These are phyloP conservation scores for Pyrgilauda ruficollis DNA, from an alignment of 2,113 vertebrate genomes.

Conservation along the genomic window DNA sequence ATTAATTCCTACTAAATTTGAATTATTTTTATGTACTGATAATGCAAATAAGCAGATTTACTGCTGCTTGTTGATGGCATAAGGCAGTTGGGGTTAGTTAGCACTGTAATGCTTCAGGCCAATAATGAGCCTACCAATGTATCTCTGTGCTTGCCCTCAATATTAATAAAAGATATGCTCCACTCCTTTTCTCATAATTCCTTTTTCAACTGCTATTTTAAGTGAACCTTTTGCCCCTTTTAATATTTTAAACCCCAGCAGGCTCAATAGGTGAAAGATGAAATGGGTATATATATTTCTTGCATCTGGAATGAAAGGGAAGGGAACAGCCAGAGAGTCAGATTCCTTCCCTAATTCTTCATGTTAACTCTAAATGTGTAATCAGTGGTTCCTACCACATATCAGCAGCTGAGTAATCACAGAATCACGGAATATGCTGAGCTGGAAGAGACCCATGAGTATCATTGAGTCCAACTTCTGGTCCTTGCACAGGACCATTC, in stretches of 20 bases:
- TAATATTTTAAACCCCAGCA: neutral
- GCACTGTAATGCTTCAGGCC: neutral
- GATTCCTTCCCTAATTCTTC: neutral
- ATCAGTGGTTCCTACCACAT: neutral
- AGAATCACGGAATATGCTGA: neutral
- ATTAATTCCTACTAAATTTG: neutral
- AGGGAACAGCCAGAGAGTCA: rapidly evolving
- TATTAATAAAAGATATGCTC: neutral
- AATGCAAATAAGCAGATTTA: neutral
- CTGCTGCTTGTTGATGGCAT: neutral
- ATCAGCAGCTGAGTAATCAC: neutral
- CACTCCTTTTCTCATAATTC: neutral
- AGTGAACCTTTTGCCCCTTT: neutral
- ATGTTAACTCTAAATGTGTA: neutral
- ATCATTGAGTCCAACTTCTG: rapidly evolving
- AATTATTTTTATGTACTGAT: neutral
- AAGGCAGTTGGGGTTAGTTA: neutral
- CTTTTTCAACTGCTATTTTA: neutral
- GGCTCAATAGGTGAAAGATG: neutral
- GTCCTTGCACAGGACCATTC: neutral
- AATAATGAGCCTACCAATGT: neutral
- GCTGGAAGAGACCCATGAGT: neutral
- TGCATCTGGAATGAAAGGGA: neutral
- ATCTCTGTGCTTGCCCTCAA: neutral
- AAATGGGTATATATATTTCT: neutral